Conservation (phyloP, 92 coral and sea anemone species). For the Pocillopora meandrina region DNA sequence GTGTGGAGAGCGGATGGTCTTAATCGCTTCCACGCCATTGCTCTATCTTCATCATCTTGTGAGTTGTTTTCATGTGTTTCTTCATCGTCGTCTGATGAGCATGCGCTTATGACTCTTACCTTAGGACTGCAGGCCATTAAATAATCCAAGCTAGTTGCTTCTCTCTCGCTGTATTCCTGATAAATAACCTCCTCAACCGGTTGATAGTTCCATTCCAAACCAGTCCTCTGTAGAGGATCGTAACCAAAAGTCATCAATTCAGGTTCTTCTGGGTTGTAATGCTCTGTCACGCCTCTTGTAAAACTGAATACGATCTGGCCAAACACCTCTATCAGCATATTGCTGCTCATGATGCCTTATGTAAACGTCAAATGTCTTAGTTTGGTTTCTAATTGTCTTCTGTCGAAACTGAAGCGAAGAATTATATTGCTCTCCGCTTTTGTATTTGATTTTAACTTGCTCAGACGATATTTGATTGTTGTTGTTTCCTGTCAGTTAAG, state of each 20-base stretch:
- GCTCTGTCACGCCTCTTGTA: slow-evolving; percentile 23
- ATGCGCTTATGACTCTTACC: neutral
- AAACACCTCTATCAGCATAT: neutral
- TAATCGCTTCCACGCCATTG: slow-evolving; percentile 10
- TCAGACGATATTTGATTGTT: too few relatives aligned
- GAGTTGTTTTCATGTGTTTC: neutral
- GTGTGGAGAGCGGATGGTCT: slow-evolving; percentile 11
- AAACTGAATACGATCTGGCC: slow-evolving; percentile 16
- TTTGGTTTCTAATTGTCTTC: too few relatives aligned
- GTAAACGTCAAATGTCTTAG: neutral
- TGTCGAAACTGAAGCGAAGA: too few relatives aligned
- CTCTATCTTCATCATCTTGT: neutral
- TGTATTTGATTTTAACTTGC: too few relatives aligned
- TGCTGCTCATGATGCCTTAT: neutral
- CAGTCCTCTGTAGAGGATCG: slow-evolving; percentile 37
- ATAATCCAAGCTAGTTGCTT: slow-evolving; percentile 5
- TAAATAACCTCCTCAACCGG: slow-evolving; percentile 36
- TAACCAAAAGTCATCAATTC: slow-evolving; percentile 30
- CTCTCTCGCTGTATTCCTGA: slow-evolving; percentile 36
- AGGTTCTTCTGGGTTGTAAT: neutral
- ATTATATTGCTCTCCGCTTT: too few relatives aligned
- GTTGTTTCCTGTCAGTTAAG: too few relatives aligned
- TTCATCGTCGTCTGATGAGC: neutral
- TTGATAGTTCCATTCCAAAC: slow-evolving; percentile 24
- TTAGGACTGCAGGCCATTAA: neutral